phyloP scores from a whole-genome alignment of 2,888 invertebrate species.

The Sipha maydis region DNA sequence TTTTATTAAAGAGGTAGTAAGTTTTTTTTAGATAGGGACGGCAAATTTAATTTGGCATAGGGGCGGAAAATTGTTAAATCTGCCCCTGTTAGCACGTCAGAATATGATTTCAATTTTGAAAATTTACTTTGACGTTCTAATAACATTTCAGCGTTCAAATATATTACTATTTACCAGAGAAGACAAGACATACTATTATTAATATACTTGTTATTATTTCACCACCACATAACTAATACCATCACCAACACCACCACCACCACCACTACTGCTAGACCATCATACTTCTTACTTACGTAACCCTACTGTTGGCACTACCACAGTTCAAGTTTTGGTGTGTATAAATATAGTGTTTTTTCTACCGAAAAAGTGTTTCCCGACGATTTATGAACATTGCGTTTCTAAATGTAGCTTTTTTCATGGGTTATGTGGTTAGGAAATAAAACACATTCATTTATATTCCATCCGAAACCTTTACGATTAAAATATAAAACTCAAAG shows the following conservation, averaged over 20 bases:
- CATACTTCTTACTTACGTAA: too few species aligned
- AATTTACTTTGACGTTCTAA: background rate
- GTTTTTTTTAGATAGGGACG: too few species aligned
- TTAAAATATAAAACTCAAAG: background rate
- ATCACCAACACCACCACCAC: background rate
- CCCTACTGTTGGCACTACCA: background rate
- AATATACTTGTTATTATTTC: background rate
- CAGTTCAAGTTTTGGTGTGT: background rate
- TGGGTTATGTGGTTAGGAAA: background rate
- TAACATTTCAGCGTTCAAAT: constrained; percentile 10
- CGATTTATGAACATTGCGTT: background rate
- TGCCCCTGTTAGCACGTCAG: background rate
- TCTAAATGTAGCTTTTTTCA: background rate
- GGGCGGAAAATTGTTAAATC: too few species aligned
- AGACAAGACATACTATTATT: background rate
- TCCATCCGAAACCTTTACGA: background rate
- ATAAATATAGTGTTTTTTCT: background rate
- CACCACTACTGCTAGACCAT: background rate
- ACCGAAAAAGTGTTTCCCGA: background rate
- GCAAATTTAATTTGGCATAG: too few species aligned
- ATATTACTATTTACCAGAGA: constrained; percentile 6
- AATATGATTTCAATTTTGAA: constrained; percentile 10
- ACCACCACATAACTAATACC: background rate
- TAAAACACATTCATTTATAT: background rate
- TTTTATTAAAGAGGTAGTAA: too few species aligned